Percentiles rank a stretch among this genome's conserved stretches.
phyloP scores from a whole-genome alignment of 2,797 vertebrate genomes.

The Microctenopoma stevenorrisi region DNA sequence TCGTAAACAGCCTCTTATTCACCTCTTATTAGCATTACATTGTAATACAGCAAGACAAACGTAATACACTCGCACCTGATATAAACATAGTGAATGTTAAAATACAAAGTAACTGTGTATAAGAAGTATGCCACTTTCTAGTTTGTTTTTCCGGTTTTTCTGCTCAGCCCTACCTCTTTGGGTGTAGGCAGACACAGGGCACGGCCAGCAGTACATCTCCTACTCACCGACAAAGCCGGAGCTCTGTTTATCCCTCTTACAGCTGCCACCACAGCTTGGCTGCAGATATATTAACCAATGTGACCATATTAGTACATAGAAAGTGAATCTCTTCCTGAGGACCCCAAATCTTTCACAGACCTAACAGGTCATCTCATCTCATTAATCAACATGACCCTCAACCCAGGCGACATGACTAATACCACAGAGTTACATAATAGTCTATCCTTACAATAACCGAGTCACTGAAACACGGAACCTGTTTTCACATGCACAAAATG shows the following conservation, averaged over 20 bases:
- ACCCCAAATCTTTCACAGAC: background rate
- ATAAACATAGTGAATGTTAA: background rate
- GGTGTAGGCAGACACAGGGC: slow-evolving; percentile 16
- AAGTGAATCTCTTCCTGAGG: background rate
- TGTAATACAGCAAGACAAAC: background rate
- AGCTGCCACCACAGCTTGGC: slow-evolving; percentile 48
- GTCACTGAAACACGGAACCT: slow-evolving; percentile 42
- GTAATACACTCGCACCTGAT: background rate
- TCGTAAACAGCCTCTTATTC: background rate
- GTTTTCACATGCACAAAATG: background rate
- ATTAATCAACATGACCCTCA: slow-evolving; percentile 11
- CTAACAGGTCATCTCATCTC: slow-evolving; percentile 4
- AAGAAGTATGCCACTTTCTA: background rate
- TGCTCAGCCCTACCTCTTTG: slow-evolving; percentile 46
- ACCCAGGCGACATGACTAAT: slow-evolving; percentile 13
- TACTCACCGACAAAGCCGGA: slow-evolving; percentile 42
- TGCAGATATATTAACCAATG: slow-evolving; percentile 29
- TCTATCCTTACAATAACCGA: slow-evolving; percentile 32
- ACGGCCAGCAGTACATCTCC: slow-evolving; percentile 31
- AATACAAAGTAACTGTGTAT: background rate
- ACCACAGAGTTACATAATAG: slow-evolving; percentile 33
- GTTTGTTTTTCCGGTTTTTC: slow-evolving; percentile 50
- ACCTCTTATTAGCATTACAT: background rate
- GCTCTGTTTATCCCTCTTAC: slow-evolving; percentile 52
- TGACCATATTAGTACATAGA: slow-evolving; percentile 20